These are phyloP conservation scores for Euglossa dilemma DNA, from an alignment of 1,140 invertebrate species.

Conservation along the genomic window DNA sequence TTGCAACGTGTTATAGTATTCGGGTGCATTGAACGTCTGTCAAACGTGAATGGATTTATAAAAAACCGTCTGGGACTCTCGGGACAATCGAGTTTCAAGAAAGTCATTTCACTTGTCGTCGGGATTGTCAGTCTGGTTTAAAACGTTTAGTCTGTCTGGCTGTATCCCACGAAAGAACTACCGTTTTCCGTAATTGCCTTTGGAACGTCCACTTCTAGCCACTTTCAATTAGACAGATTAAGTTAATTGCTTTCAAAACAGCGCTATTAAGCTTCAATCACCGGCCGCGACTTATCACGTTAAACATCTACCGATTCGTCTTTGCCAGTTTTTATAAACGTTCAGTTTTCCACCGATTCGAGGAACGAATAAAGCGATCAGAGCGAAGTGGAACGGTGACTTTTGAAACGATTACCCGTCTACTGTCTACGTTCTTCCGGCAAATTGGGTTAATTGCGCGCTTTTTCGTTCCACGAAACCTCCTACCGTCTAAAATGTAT, in stretches of 20 bases:
- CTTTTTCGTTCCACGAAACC: not conserved
- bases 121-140: not conserved
- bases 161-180: not conserved
- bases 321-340: not conserved
- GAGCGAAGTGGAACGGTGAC: not conserved
- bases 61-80: not conserved
- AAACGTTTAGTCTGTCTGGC: not conserved
- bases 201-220: not conserved
- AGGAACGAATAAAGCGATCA: not conserved
- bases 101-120: not conserved
- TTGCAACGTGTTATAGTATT: too few species aligned
- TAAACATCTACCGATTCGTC: not conserved
- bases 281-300: not conserved
- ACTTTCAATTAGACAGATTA: slow-evolving; percentile 5
- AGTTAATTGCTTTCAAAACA: not conserved
- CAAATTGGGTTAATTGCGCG: not conserved
- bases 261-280: not conserved
- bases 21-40: not conserved
- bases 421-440: not conserved
- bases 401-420: not conserved
- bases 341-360: not conserved
- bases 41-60: not conserved
- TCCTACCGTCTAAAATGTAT: not conserved
- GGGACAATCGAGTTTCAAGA: not conserved
- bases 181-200: not conserved